Conservation (phyloP, 2,113 vertebrate genomes). For the Sylvietta virens region DNA sequence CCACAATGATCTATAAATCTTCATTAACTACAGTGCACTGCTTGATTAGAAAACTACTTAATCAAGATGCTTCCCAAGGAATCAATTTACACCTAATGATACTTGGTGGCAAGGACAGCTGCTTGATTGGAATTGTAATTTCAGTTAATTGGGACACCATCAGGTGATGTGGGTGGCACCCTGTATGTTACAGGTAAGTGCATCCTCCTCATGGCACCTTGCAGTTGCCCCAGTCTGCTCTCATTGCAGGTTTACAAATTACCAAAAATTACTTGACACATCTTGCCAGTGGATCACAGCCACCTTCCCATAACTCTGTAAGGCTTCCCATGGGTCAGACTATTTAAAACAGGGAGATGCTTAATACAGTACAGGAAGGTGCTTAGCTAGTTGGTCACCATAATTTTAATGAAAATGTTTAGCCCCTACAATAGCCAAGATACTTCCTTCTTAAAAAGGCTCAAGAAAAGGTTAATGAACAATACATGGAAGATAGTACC, state of each 20-base stretch:
- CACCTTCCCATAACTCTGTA: neutral
- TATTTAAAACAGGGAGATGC: neutral
- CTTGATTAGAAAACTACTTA: slow-evolving; percentile 44
- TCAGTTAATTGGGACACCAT: neutral
- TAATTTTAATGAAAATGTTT: neutral
- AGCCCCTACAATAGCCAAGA: neutral
- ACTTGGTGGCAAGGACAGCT: slow-evolving; percentile 8
- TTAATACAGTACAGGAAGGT: neutral
- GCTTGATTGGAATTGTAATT: slow-evolving; percentile 18
- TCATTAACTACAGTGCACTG: neutral
- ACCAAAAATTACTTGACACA: accelerated
- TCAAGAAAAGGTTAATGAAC: neutral
- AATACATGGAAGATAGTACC: neutral
- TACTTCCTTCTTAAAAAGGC: neutral
- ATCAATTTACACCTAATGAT: slow-evolving; percentile 27
- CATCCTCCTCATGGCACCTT: neutral
- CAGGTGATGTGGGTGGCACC: neutral
- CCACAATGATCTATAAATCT: neutral
- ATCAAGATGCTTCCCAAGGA: slow-evolving; percentile 22
- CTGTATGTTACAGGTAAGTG: neutral
- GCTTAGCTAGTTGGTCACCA: neutral
- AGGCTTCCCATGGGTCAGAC: neutral
- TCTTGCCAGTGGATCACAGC: neutral
- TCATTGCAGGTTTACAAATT: neutral
- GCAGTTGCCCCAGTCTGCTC: neutral